A percentile compares a stretch with the other conserved stretches of the same genome.
These are phyloP conservation scores for Drosophila quadrilineata DNA, from an alignment of 1,140 invertebrate species.

Conservation along the genomic window DNA sequence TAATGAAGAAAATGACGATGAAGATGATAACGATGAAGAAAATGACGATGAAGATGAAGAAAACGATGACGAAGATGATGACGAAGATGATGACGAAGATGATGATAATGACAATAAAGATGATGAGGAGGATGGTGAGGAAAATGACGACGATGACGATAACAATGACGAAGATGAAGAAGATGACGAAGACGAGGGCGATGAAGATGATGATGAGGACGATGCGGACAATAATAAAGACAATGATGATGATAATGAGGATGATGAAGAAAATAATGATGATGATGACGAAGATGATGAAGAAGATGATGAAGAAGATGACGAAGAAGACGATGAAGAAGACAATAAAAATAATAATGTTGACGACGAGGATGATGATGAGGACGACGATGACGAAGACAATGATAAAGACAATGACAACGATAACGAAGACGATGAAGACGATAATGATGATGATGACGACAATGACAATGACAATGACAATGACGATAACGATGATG, in stretches of 20 bases:
- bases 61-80: background rate
- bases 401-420: conserved; percentile 64
- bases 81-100: conserved; percentile 28
- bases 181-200: conserved; percentile 27
- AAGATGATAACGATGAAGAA: conserved; percentile 61
- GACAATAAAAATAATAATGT: conserved; percentile 18
- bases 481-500: conserved; percentile 81
- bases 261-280: conserved; percentile 4
- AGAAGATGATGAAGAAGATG: conserved; percentile 31
- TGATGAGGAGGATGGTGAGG: conserved; percentile 48
- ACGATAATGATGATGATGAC: conserved; percentile 12
- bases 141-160: conserved; percentile 81
- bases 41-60: conserved; percentile 47
- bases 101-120: conserved; percentile 45
- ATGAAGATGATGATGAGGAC: conserved; percentile 69
- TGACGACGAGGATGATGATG: conserved; percentile 28
- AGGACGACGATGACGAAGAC: conserved; percentile 45
- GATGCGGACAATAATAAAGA: conserved; percentile 44
- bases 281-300: conserved; percentile 64
- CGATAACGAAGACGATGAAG: conserved; percentile 77
- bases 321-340: conserved; percentile 20
- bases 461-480: conserved; percentile 58
- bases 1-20: conserved; percentile 53
- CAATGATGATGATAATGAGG: conserved; percentile 1
- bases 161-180: conserved; percentile 65